Evolutionary conservation across 1,140 invertebrate genomes (phyloP).

Genomic region (Cydia strobilella): DNA sequence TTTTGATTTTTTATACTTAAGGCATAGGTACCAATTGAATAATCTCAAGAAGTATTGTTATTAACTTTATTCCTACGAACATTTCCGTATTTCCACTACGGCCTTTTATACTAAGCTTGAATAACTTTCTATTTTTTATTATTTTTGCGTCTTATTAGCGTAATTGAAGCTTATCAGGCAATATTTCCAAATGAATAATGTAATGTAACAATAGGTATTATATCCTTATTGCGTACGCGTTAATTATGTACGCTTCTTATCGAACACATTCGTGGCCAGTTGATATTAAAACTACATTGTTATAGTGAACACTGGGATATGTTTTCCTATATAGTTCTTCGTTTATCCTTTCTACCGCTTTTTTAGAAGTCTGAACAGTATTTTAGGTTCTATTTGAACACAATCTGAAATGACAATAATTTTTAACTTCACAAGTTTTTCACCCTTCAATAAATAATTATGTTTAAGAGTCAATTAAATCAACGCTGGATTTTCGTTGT

Average conservation of each 20-base stretch:
- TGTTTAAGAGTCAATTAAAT: background rate
- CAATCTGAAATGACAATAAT: conserved; percentile 2
- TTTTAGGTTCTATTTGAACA: background rate
- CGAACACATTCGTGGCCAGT: conserved; percentile 75
- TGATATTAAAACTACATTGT: conserved; percentile 67
- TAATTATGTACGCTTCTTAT: conserved; percentile 60
- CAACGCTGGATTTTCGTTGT: conserved; percentile 11
- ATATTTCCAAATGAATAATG: conserved; percentile 56
- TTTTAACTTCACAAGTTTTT: background rate
- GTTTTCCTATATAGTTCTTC: conserved; percentile 4
- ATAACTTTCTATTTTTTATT: conserved; percentile 68
- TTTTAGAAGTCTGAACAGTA: conserved; percentile 9
- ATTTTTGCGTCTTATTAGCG: conserved; percentile 65
- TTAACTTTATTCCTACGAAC: conserved; percentile 58
- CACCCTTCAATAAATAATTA: background rate
- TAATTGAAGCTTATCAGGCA: conserved; percentile 57
- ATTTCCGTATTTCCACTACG: conserved; percentile 65
- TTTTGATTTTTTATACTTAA: conserved; percentile 74
- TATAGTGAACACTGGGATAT: conserved; percentile 60
- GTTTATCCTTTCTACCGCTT: background rate
- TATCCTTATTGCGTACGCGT: conserved; percentile 54
- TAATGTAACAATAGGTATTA: conserved; percentile 48
- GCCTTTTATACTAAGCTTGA: conserved; percentile 53
- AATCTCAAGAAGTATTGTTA: conserved; percentile 66
- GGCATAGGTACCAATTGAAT: conserved; percentile 75